Evolutionary conservation across 2,888 invertebrate species (phyloP), one percentile per base, ranked within the genome.

Genomic region (Chloroclystis v-ata): DNA sequence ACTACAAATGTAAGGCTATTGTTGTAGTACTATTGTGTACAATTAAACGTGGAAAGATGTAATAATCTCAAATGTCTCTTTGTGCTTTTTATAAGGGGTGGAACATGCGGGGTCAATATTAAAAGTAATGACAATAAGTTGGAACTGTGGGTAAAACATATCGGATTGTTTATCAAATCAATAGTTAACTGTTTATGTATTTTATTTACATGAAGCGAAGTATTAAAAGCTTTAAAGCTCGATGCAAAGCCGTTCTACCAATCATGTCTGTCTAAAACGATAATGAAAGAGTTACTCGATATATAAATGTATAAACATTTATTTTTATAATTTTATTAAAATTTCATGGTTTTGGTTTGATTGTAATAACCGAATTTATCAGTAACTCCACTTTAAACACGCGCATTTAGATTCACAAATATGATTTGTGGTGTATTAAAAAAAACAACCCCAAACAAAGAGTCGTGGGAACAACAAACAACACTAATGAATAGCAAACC

Each of bases 1-100:
- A 82, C 78, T 77, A 73, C 82, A 73, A 79, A 81, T 79, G 78
- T 70, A 67, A 67, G 51, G 65, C 80, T 75, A 80, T 85, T 85
- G 84, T 84, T 82, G 74, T 82, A 75, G 76, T 78, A 57, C 78
- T 76, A 84, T 85, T 86, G 86, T 85, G 78, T 81, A 81, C 80
- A 82, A 84, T 86, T 83, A 86, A 84, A 85, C 69, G 75, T 78
- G 79, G 83, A 77, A 78, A 84, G 82, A 85, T 84, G 78, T 82
- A 81, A 85, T 86, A 82, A 84, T 85, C 82, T 83, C 80, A 63
- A 78, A 80, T 76, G 71, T 82, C 76, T 80, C 75, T 78, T 85
- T 86, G 82, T 84, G 61, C 10, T 77, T 81, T 79, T 82, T 77
- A 72, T 70, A 65, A 61, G 63, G 63, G 70, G 66, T 72, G 75